A percentile compares a stretch with the other conserved stretches of the same genome.
Evolutionary conservation across 2,113 vertebrate species (phyloP).

Genomic region (Boleophthalmus pectinirostris): DNA sequence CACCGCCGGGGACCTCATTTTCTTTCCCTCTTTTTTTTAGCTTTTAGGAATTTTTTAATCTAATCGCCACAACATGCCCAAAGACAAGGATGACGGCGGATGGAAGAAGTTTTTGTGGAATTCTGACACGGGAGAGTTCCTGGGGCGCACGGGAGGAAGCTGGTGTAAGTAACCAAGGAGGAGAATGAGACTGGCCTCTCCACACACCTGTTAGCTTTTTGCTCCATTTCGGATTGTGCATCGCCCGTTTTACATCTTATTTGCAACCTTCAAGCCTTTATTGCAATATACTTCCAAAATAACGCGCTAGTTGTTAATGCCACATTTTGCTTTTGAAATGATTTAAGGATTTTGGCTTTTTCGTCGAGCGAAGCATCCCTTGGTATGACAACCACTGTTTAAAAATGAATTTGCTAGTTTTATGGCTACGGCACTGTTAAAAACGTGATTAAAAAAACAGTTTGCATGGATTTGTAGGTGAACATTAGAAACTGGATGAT

Average conservation of each 20-base stretch:
- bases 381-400: too few species aligned
- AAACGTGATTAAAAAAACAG: background rate
- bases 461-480: background rate
- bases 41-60: conserved; percentile 17
- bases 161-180: conserved; percentile 83
- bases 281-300: background rate
- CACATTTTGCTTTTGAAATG: background rate
- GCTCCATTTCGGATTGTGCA: conserved; percentile 27
- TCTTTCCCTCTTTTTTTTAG: background rate
- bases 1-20: background rate
- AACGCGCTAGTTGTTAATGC: background rate
- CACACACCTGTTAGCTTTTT: conserved; percentile 76
- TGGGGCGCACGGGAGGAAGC: conserved; percentile 87
- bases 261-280: background rate
- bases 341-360: background rate
- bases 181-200: background rate
- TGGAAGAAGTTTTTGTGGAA: conserved; percentile 92
- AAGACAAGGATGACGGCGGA: conserved; percentile 84
- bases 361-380: background rate
- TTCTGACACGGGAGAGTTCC: conserved; percentile 85
- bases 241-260: background rate
- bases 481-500: background rate
- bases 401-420: background rate
- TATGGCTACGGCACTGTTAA: background rate
- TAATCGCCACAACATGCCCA: conserved; percentile 35